Base-by-base conservation (phyloP, 2,113 vertebrate genomes). In the Crotalus horridus region DNA sequence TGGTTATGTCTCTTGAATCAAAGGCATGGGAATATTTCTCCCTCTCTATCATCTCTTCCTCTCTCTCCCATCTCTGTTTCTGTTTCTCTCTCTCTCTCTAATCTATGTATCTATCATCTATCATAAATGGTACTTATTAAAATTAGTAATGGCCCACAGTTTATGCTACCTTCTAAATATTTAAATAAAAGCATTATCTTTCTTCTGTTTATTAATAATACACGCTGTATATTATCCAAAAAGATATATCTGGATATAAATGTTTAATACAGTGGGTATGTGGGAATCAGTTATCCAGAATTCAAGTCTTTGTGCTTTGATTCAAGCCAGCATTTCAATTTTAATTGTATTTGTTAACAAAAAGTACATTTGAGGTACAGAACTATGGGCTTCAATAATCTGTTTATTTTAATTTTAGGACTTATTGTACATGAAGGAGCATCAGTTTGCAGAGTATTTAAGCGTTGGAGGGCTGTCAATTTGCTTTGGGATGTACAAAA, bases 391-490 rank as follows among this genome's bases (percentile, higher is more conserved):
- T 15, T 94, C 94, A 94, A 0, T 56, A 6, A 33, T 81, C 33
- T 87, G 2, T 87, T 90, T 92, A 48, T 46, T 92, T 91, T 9
- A 85, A 96, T 96, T 97, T 94, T 90, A 98, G 98, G 99, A 54
- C 93, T 99, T 94, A 99, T 99, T 91, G 97, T 99, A 93, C 99
- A 99, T 0, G 99, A 99, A 98, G 99, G 99, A 95, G 98, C 98
- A n/a, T 98, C 99, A n/a, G 98, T 99, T 94, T 98, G 99, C 96
- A 98, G 98, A 94, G 99, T 99, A 43, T 99, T 99, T 93, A 98
- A 98, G 95, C 98, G 99, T 89, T 99, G 99, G 99, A 97, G 99
- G 55, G 99, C 99, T 6, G 98, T 99, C 20, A 99, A 99, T 95
- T 97, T 99, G 43, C 98, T 99, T 97, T 99, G 99, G 99, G 98